A percentile compares a stretch with the other conserved stretches of the same genome.
Evolutionary conservation across 92 coral and sea anemone genomes (phyloP).

Genomic region (Palythoa grandiflora): DNA sequence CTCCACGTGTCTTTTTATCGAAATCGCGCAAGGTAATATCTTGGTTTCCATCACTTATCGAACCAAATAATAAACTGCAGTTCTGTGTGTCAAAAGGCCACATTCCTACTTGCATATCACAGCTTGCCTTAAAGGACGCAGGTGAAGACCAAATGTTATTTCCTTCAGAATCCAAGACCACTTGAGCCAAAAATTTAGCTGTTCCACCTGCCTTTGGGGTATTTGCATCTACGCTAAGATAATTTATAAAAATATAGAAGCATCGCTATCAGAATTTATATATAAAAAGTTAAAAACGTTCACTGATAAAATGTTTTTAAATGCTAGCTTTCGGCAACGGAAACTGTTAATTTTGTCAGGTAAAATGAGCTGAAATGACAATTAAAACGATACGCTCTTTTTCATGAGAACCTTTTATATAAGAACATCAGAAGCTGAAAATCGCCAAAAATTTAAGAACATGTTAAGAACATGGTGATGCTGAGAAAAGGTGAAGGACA

Average conservation of each 20-base stretch:
- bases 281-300: no score
- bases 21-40: slow-evolving; percentile 38
- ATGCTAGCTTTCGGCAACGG: no score
- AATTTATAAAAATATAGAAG: not conserved
- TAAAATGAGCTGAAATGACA: no score
- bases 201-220: slow-evolving; percentile 45
- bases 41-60: slow-evolving; percentile 76
- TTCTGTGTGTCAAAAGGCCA: slow-evolving; percentile 85
- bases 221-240: not conserved
- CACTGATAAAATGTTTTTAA: no score
- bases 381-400: no score
- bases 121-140: slow-evolving; percentile 83
- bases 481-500: no score
- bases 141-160: slow-evolving; percentile 81
- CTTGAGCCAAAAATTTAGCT: slow-evolving; percentile 19
- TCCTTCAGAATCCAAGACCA: not conserved
- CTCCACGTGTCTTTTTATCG: slow-evolving; percentile 36
- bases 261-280: no score
- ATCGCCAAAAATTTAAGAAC: no score
- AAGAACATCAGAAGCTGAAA: no score
- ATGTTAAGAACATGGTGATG: no score
- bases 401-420: no score
- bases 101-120: slow-evolving; percentile 70
- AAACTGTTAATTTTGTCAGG: no score
- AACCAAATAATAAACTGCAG: slow-evolving; percentile 81